These are phyloP conservation scores for Himalopsyche phryganea DNA, from an alignment of 1,140 invertebrate genomes.

Conservation along the genomic window DNA sequence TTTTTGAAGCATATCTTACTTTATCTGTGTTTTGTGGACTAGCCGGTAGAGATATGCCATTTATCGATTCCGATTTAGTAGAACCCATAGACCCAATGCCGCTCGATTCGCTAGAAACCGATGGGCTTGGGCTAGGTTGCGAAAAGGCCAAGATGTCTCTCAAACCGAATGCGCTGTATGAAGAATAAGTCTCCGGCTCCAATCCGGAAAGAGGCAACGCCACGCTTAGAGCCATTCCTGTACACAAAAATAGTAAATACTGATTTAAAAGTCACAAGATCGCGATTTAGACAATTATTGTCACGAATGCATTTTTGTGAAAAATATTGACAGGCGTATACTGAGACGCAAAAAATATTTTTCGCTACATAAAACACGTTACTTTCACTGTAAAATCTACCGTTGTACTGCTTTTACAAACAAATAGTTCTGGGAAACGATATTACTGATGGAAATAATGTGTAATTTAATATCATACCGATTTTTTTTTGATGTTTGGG, in stretches of 20 bases:
- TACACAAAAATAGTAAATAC: constrained; percentile 36
- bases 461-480: too few relatives aligned
- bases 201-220: constrained; percentile 48
- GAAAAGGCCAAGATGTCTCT: constrained; percentile 51
- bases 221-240: constrained; percentile 54
- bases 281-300: constrained; percentile 1
- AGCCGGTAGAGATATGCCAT: constrained; percentile 48
- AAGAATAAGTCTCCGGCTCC: constrained; percentile 51
- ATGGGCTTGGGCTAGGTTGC: constrained; percentile 49
- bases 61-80: constrained; percentile 50
- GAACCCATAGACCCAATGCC: constrained; percentile 51
- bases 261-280: not conserved
- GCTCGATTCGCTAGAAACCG: constrained; percentile 51
- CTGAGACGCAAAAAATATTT: not conserved
- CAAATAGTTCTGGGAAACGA: too few relatives aligned
- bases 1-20: constrained; percentile 34
- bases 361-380: too few relatives aligned
- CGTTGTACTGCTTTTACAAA: too few relatives aligned
- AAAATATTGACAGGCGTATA: constrained; percentile 19
- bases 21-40: constrained; percentile 53
- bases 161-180: constrained; percentile 47
- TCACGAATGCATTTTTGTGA: constrained; percentile 8
- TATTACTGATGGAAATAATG: too few relatives aligned
- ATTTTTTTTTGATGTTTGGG: too few relatives aligned
- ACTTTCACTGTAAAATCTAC: too few relatives aligned